Percentiles rank a stretch among this genome's conserved stretches.
These are phyloP conservation scores for Meles meles DNA, from an alignment of 2,113 vertebrate species.

Conservation along the genomic window DNA sequence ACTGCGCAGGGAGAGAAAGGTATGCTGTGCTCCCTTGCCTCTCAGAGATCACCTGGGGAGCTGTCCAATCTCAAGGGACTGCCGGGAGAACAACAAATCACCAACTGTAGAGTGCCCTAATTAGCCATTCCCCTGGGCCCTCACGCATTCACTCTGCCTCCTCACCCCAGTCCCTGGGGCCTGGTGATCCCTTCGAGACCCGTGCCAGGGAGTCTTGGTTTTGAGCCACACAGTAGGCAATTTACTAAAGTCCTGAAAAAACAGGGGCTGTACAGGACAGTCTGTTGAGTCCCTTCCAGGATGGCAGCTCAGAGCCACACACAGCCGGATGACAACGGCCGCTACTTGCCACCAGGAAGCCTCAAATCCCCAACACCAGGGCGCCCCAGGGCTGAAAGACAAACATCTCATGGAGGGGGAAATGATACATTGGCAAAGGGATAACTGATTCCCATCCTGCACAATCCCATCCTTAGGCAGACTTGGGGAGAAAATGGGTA, in stretches of 20 bases:
- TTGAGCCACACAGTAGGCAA: background rate
- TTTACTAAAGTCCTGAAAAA: background rate
- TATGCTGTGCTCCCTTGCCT: accelerated
- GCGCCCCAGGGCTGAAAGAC: background rate
- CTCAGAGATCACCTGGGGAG: background rate
- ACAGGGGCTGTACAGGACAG: background rate
- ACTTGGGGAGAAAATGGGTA: background rate
- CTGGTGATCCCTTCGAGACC: accelerated
- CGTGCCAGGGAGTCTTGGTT: background rate
- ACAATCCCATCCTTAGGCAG: background rate
- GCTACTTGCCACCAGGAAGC: background rate
- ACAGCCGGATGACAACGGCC: background rate
- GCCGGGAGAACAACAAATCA: background rate
- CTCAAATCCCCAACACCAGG: background rate
- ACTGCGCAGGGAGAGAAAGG: background rate
- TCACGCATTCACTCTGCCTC: too few relatives aligned
- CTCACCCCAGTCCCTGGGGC: accelerated
- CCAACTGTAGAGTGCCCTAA: too few relatives aligned
- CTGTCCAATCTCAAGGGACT: background rate
- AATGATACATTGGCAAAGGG: background rate
- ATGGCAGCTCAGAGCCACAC: background rate
- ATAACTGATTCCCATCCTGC: background rate
- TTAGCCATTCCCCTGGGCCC: background rate
- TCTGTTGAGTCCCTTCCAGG: background rate
- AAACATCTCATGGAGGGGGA: background rate